A percentile compares a stretch with the other conserved stretches of the same genome.
Conservation (phyloP, 2,113 vertebrate genomes). For the Anas platyrhynchos region DNA sequence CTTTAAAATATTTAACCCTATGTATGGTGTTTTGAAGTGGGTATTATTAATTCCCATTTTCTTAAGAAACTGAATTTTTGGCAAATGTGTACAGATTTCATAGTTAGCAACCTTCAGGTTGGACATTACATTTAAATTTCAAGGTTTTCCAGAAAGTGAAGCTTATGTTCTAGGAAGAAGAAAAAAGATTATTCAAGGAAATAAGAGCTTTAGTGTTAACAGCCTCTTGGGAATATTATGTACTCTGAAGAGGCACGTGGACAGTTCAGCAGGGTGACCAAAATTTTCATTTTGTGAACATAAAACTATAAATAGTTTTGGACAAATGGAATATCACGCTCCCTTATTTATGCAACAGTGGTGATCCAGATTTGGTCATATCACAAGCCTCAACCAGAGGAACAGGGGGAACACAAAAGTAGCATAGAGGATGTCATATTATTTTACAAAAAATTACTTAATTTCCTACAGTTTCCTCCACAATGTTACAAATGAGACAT, state of each 20-base stretch:
- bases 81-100: not conserved
- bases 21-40: not conserved
- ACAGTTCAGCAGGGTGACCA: not conserved
- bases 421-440: accelerated
- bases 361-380: not conserved
- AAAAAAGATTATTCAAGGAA: not conserved
- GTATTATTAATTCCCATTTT: not conserved
- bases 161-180: not conserved
- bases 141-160: not conserved
- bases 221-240: not conserved
- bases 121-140: not conserved
- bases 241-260: not conserved
- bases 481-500: accelerated
- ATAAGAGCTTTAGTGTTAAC: not conserved
- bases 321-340: not conserved
- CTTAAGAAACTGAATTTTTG: not conserved
- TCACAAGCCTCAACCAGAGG: not conserved
- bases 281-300: not conserved
- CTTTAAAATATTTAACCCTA: not conserved
- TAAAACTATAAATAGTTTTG: not conserved
- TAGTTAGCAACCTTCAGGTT: not conserved
- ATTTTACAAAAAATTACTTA: not conserved
- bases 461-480: not conserved
- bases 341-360: not conserved
- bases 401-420: not conserved